phyloP scores from a whole-genome alignment of 1,140 invertebrate genomes.

The Phocides pigmalion region DNA sequence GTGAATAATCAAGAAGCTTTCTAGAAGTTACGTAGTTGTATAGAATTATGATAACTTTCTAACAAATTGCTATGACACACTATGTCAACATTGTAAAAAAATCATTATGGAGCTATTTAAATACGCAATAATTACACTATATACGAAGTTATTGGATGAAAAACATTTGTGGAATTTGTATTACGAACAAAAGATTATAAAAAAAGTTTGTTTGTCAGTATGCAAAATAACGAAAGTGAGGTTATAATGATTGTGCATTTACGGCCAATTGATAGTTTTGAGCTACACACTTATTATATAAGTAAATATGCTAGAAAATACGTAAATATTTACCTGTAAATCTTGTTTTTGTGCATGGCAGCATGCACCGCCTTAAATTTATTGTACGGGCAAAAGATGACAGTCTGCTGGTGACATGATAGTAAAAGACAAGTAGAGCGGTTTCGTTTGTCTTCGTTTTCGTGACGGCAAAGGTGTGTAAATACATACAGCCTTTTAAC shows the following conservation, averaged over 20 bases:
- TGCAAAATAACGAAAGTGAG: conserved; percentile 47
- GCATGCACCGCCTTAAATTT: conserved; percentile 63
- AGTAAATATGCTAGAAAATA: conserved; percentile 22
- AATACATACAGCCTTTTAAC: conserved; percentile 5
- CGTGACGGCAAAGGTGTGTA: conserved; percentile 10
- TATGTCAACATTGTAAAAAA: not conserved
- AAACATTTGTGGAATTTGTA: conserved; percentile 6
- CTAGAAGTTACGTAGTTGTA: conserved; percentile 5
- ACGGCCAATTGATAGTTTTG: conserved; percentile 1
- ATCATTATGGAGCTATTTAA: not conserved
- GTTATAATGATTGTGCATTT: conserved; percentile 71
- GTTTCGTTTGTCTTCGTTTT: not conserved
- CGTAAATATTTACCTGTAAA: conserved; percentile 61
- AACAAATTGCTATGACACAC: not conserved
- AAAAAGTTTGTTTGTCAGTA: conserved; percentile 20
- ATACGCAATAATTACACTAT: not conserved
- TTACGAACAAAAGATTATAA: not conserved
- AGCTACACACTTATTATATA: conserved; percentile 25
- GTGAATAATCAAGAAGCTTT: not conserved
- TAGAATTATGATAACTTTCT: not conserved
- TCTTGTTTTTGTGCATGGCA: conserved; percentile 82
- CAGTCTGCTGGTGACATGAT: conserved; percentile 76
- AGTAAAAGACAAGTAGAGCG: conserved; percentile 37
- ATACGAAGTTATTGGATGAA: not conserved
- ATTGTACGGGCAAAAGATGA: conserved; percentile 74